These are phyloP conservation scores for Neotragus pygmaeus DNA, from an alignment of 2,113 vertebrate species.

Conservation along the genomic window DNA sequence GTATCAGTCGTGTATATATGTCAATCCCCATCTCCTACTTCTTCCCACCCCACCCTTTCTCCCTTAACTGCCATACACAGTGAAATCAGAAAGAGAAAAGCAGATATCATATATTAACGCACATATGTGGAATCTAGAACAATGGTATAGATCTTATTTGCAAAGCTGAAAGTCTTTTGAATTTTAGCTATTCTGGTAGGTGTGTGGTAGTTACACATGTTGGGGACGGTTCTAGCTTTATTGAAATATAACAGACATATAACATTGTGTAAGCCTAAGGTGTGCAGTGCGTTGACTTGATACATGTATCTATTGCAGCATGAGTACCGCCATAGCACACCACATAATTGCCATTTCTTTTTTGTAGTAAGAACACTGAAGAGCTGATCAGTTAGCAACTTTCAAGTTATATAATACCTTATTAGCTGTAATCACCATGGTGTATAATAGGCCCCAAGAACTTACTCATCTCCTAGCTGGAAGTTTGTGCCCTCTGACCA, in stretches of 20 bases:
- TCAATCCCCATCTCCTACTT: background rate
- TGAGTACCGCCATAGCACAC: background rate
- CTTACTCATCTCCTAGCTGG: background rate
- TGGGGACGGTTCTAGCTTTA: background rate
- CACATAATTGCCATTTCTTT: background rate
- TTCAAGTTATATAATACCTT: background rate
- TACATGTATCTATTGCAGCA: background rate
- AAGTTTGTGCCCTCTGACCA: background rate
- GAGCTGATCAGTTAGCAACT: background rate
- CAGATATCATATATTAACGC: background rate
- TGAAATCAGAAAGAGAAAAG: background rate
- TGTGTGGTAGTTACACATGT: background rate
- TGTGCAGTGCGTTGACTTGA: background rate
- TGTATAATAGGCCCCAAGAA: background rate
- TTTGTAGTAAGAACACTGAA: background rate
- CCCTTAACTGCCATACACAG: background rate
- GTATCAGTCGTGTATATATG: accelerated
- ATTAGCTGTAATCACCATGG: background rate
- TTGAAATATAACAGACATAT: background rate
- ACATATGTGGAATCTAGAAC: background rate
- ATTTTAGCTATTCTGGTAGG: background rate
- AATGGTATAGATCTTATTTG: background rate
- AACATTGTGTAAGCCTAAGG: background rate
- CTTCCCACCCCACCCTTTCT: background rate
- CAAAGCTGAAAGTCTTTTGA: background rate